Percentiles rank a stretch among this genome's conserved stretches.
Evolutionary conservation across 2,113 vertebrate genomes (phyloP).

Genomic region (Speoplatyrhinus poulsoni): DNA sequence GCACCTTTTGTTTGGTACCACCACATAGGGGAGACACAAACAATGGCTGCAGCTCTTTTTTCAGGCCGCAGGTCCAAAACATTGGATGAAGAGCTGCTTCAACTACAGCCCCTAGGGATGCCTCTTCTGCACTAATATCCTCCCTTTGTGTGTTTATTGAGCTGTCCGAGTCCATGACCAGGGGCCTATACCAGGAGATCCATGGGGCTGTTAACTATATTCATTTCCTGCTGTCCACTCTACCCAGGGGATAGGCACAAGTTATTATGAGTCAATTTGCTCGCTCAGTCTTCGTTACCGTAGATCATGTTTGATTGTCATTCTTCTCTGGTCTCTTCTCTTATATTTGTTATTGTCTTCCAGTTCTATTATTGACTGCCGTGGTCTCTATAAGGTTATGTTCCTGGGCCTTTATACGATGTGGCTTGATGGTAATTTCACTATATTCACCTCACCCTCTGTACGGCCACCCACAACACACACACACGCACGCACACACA

Average conservation of each 20-base stretch:
- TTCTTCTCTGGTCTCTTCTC: constrained; percentile 1
- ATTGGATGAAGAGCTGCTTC: neutral
- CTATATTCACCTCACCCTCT: constrained; percentile 10
- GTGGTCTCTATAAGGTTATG: neutral
- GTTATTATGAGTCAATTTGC: constrained; percentile 23
- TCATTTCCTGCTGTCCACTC: constrained; percentile 32
- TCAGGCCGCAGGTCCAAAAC: too few species aligned
- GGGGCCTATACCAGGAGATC: constrained; percentile 30
- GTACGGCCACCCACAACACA: constrained; percentile 9
- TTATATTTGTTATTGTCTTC: constrained; percentile 4
- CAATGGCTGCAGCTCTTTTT: too few species aligned
- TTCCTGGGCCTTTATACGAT: constrained; percentile 9
- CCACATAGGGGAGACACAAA: too few species aligned
- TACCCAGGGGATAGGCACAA: constrained; percentile 24
- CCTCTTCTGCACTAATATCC: constrained; percentile 32
- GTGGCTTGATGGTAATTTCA: constrained; percentile 1
- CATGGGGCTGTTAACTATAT: constrained; percentile 30
- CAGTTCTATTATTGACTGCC: neutral
- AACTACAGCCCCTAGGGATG: neutral
- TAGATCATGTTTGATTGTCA: constrained; percentile 10
- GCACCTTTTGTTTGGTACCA: too few species aligned
- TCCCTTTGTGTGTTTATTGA: constrained; percentile 24
- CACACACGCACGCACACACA: neutral
- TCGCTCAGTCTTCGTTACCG: constrained; percentile 8
- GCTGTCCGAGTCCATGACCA: constrained; percentile 29